Conservation (phyloP, 2,888 invertebrate genomes). For the Zhengitettix transpicula region DNA sequence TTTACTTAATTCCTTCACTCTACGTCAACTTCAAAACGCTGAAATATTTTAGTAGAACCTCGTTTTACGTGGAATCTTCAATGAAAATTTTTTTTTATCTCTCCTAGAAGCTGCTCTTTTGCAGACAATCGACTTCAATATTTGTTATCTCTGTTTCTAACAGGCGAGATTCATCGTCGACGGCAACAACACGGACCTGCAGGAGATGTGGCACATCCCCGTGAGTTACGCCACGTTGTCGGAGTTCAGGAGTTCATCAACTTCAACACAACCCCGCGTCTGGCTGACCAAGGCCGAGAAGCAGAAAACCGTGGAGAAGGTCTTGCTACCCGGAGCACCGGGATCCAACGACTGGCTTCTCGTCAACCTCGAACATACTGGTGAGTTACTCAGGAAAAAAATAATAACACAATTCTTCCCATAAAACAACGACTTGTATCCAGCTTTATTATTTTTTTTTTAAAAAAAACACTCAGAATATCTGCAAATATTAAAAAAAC, state of each 20-base stretch:
- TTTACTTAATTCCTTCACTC: no score
- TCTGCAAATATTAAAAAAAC: no score
- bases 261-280: constrained; percentile 39
- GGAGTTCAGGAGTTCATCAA: constrained; percentile 19
- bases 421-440: no score
- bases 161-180: constrained; percentile 2
- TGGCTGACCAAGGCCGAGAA: constrained; percentile 30
- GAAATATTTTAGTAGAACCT: no score
- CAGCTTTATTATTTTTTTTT: no score
- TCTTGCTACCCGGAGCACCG: background rate
- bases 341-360: background rate
- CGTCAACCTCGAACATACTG: background rate
- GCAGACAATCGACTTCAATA: no score
- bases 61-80: no score
- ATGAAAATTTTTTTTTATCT: no score
- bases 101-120: no score
- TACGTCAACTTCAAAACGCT: no score
- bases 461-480: no score
- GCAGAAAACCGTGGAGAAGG: background rate
- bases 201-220: constrained; percentile 52
- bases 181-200: background rate
- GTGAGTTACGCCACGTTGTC: constrained; percentile 46
- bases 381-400: background rate
- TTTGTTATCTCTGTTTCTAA: background rate
- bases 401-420: no score